Percentiles rank a stretch among this genome's conserved stretches.
Evolutionary conservation across 2,888 invertebrate species (phyloP).

Genomic region (Drosophila melanocephala): DNA sequence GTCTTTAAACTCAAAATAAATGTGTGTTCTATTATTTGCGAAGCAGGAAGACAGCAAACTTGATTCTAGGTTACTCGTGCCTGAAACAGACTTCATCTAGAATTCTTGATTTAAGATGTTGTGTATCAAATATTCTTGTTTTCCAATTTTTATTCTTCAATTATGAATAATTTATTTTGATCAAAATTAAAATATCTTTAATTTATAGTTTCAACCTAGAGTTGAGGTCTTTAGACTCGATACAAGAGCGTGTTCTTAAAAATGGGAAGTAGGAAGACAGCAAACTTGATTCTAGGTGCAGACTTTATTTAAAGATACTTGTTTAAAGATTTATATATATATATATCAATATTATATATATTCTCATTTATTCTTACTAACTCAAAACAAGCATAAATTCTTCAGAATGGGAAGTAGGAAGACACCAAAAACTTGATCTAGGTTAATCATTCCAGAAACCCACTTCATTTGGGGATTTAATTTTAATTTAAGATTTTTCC

Average conservation of each 20-base stretch:
- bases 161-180: background rate
- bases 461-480: background rate
- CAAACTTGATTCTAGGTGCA: background rate
- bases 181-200: background rate
- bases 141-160: background rate
- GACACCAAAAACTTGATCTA: background rate
- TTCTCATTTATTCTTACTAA: background rate
- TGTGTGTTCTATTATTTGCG: background rate
- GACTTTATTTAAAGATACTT: background rate
- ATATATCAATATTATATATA: background rate
- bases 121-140: background rate
- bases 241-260: background rate
- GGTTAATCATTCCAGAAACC: background rate
- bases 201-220: background rate
- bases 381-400: background rate
- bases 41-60: background rate
- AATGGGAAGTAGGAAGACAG: background rate
- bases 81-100: background rate
- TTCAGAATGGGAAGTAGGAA: background rate
- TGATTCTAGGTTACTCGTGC: background rate
- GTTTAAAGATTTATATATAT: background rate
- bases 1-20: background rate
- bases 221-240: background rate
- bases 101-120: background rate
- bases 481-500: background rate